Evolutionary conservation across 1,140 invertebrate genomes (phyloP).

Genomic region (Colletes latitarsis): DNA sequence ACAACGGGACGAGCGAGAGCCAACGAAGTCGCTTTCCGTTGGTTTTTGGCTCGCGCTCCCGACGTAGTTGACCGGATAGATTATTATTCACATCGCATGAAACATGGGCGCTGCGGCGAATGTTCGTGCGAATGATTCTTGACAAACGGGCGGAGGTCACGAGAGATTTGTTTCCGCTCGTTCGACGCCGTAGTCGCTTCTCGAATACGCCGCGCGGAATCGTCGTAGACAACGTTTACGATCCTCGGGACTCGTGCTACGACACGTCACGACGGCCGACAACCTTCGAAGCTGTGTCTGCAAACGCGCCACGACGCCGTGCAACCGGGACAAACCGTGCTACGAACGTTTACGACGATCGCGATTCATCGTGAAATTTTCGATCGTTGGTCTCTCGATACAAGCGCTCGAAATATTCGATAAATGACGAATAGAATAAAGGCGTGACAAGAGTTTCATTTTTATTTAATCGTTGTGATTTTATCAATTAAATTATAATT

Average conservation of each 20-base stretch:
- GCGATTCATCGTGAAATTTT: no score
- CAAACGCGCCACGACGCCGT: neutral
- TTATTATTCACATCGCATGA: conserved; percentile 79
- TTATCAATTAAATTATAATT: no score
- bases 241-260: neutral
- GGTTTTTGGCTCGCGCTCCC: conserved; percentile 41
- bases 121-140: conserved; percentile 49
- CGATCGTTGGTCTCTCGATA: no score
- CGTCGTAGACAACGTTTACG: neutral
- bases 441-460: no score
- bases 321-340: no score
- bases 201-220: neutral
- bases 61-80: conserved; percentile 68
- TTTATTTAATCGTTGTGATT: no score
- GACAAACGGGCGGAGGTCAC: conserved; percentile 38
- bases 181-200: conserved; percentile 29
- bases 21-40: conserved; percentile 34
- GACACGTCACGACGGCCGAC: neutral
- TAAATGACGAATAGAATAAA: no score
- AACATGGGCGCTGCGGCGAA: conserved; percentile 78
- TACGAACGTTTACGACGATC: no score
- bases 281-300: neutral
- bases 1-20: conserved; percentile 53
- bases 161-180: conserved; percentile 19
- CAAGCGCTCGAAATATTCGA: no score